phyloP scores from a whole-genome alignment of 2,113 vertebrate species.

The Pao palembangensis region DNA sequence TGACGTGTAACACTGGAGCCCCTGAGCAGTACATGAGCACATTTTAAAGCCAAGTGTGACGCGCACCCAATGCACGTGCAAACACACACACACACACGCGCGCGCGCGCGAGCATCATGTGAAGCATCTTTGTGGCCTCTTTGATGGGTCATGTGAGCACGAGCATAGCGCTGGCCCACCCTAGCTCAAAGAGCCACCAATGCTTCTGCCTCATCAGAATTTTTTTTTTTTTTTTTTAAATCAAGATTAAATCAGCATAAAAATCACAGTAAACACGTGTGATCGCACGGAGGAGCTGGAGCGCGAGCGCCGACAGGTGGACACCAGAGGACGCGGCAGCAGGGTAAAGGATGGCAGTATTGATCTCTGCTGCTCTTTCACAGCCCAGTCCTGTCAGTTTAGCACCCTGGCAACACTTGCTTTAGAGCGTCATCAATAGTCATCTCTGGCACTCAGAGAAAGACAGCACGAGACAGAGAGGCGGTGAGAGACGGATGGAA shows the following conservation, averaged over 20 bases:
- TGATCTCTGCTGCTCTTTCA: conserved; percentile 60
- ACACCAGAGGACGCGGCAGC: conserved; percentile 15
- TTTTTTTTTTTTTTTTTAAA: no score
- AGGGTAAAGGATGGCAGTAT: conserved; percentile 60
- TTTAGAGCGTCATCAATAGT: conserved; percentile 58
- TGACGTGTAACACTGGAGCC: no score
- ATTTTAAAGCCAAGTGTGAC: background rate
- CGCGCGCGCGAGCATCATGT: no score
- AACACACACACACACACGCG: conserved; percentile 9
- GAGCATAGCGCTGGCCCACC: background rate
- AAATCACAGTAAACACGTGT: no score
- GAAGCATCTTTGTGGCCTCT: conserved; percentile 17
- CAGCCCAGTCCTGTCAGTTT: conserved; percentile 67
- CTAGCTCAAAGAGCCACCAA: conserved; percentile 1
- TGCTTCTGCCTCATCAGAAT: background rate
- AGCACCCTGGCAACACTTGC: conserved; percentile 61
- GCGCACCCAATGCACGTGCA: background rate
- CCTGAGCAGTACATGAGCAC: background rate
- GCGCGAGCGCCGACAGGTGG: conserved; percentile 12
- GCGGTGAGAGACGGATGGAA: background rate
- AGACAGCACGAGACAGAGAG: conserved; percentile 18
- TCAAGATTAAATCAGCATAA: background rate
- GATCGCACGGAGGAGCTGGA: background rate
- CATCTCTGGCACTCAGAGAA: conserved; percentile 43
- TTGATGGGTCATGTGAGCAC: conserved; percentile 26